Conservation (phyloP, 2,797 vertebrate species). For the Liasis olivaceus region DNA sequence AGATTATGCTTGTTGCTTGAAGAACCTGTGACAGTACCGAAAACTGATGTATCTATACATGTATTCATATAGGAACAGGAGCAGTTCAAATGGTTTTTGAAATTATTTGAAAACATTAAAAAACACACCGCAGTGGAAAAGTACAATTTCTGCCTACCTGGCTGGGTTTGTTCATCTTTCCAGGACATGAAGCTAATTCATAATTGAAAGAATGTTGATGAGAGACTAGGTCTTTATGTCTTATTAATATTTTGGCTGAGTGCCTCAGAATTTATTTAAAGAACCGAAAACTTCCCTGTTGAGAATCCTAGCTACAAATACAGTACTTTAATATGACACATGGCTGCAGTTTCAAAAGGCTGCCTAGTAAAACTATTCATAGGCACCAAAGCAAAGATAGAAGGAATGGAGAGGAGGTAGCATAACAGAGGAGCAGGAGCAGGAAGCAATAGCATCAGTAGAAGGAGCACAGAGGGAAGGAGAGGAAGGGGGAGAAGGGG, state of each 20-base stretch:
- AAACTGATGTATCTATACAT: neutral
- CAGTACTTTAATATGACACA: neutral
- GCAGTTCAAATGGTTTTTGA: neutral
- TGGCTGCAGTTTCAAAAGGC: neutral
- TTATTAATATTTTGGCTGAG: neutral
- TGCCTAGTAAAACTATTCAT: neutral
- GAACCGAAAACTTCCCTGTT: neutral
- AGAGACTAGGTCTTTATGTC: neutral
- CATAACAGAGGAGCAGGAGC: no score
- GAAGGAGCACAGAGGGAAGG: neutral
- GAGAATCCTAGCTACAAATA: neutral
- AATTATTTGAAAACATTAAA: neutral
- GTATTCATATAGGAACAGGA: neutral
- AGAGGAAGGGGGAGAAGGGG: neutral
- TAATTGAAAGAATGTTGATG: neutral
- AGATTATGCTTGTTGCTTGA: neutral
- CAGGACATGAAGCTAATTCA: neutral
- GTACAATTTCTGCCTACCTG: neutral
- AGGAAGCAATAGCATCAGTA: neutral
- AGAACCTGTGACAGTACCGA: neutral
- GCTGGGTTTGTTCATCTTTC: neutral
- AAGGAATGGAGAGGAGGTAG: no score
- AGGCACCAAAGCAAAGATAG: neutral
- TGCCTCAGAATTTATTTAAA: neutral
- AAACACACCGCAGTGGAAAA: neutral